Percentiles rank a stretch among this genome's conserved stretches.
These are phyloP conservation scores for Polymixis flavicincta DNA, from an alignment of 2,888 invertebrate species.

Conservation along the genomic window DNA sequence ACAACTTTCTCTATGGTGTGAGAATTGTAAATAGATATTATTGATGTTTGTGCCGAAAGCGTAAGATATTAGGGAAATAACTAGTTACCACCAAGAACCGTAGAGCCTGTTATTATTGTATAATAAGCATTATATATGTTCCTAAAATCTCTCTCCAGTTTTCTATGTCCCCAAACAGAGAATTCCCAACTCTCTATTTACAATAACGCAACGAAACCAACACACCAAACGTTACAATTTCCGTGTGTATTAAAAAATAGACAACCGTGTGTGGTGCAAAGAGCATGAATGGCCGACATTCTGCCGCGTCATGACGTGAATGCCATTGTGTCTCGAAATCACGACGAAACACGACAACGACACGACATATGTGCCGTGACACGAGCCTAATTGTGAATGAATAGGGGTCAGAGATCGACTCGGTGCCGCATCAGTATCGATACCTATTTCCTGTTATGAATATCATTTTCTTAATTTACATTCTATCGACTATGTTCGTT, in stretches of 20 bases:
- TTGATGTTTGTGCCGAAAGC: not conserved
- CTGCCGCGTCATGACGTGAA: slow-evolving; percentile 87
- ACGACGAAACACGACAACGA: slow-evolving; percentile 83
- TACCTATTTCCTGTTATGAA: slow-evolving; percentile 84
- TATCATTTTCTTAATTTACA: slow-evolving; percentile 68
- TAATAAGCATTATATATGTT: not conserved
- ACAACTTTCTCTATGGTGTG: not conserved
- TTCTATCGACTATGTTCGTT: slow-evolving; percentile 47
- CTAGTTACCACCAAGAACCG: not conserved
- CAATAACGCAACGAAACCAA: slow-evolving; percentile 14
- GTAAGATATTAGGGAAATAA: not conserved
- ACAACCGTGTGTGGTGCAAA: slow-evolving; percentile 65
- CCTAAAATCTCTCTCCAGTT: not conserved
- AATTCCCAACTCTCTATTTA: slow-evolving; percentile 8
- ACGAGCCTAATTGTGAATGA: slow-evolving; percentile 89
- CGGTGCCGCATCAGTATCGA: slow-evolving; percentile 75
- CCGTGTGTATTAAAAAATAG: slow-evolving; percentile 56
- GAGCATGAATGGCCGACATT: slow-evolving; percentile 86
- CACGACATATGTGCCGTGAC: slow-evolving; percentile 75
- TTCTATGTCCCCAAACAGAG: not conserved
- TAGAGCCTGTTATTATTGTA: not conserved
- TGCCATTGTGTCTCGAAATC: slow-evolving; percentile 88
- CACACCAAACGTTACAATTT: slow-evolving; percentile 60
- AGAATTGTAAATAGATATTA: not conserved
- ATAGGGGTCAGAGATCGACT: slow-evolving; percentile 88